Base-by-base conservation (phyloP, 2,113 vertebrate species). In the Morphnarchus princeps region DNA sequence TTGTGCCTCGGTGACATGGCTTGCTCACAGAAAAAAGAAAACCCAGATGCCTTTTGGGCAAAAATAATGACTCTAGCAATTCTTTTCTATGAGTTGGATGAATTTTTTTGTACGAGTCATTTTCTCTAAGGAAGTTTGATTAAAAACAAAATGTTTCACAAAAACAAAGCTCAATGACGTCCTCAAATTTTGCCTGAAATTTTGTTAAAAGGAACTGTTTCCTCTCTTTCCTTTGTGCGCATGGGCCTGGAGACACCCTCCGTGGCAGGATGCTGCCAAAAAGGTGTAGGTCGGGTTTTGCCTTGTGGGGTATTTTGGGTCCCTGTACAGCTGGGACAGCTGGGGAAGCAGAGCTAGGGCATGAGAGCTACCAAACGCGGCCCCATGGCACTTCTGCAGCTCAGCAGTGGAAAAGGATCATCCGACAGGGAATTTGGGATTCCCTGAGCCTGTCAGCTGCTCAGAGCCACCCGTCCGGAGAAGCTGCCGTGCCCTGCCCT, bases 391-490 rank as follows among this genome's bases (percentile, higher is more conserved):
- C 81, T 85, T 62, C 42, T 43, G 36, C 47, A 89, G 40, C 54
- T 69, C 81, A n/a, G 74, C 32, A 50, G n/a, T 43, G 42, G 25
- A 32, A 80, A 14, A 50, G 16, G 22, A 74, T 13, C 7, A 2
- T 38, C 52, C 1, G 1, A 11, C 2, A 0, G 47, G 54, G 36
- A 57, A 38, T 74, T 31, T 3, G 42, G 61, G 47, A 50, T 74
- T 55, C 66, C 52, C 73, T 73, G 52, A 89, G n/a, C 58, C 25
- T 1, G 2, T 57, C 6, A 11, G 26, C 42, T 55, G 26, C 54
- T 72, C 18, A 0, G 6, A 72, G n/a, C 5, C 34, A 10, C 34
- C 25, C 5, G 1, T 21, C 10, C 1, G 2, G n/a, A 67, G 38
- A 31, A 78, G n/a, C n/a, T 69, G 47, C 69, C 42, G 12, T 62